Evolutionary conservation across 2,113 vertebrate species (phyloP).

Genomic region (Alectura lathami): DNA sequence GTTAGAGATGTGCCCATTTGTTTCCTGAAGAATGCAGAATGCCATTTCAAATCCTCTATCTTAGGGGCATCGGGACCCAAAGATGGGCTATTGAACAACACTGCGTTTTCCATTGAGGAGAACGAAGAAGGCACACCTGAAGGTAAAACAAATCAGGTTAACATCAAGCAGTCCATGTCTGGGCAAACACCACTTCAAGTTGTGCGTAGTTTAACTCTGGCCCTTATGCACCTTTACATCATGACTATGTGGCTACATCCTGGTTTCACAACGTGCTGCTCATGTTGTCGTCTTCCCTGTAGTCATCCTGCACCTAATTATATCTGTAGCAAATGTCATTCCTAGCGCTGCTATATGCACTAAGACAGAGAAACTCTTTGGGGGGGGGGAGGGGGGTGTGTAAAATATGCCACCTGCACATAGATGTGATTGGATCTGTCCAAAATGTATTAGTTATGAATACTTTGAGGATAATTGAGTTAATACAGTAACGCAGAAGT

Average conservation of each 20-base stretch:
- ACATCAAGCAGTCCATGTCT: background rate
- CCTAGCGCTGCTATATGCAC: background rate
- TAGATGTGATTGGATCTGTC: background rate
- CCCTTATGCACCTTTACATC: background rate
- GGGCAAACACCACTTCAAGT: background rate
- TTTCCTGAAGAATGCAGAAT: conserved; percentile 81
- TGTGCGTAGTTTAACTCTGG: background rate
- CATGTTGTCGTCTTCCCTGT: background rate
- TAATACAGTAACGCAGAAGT: background rate
- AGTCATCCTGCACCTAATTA: background rate
- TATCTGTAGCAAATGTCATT: background rate
- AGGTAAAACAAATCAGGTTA: background rate
- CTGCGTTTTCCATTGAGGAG: conserved; percentile 76
- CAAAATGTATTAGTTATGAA: background rate
- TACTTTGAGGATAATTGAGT: background rate
- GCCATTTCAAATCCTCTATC: conserved; percentile 80
- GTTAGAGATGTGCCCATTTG: conserved; percentile 78
- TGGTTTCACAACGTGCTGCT: background rate
- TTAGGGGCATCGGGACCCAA: conserved; percentile 77
- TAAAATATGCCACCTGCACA: background rate
- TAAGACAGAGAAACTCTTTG: background rate
- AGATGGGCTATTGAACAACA: conserved; percentile 80
- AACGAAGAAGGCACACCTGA: conserved; percentile 78
- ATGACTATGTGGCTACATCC: accelerated
- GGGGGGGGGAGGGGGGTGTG: too few species aligned